phyloP scores from a whole-genome alignment of 1,140 invertebrate species.

The Ridgeia piscesae region DNA sequence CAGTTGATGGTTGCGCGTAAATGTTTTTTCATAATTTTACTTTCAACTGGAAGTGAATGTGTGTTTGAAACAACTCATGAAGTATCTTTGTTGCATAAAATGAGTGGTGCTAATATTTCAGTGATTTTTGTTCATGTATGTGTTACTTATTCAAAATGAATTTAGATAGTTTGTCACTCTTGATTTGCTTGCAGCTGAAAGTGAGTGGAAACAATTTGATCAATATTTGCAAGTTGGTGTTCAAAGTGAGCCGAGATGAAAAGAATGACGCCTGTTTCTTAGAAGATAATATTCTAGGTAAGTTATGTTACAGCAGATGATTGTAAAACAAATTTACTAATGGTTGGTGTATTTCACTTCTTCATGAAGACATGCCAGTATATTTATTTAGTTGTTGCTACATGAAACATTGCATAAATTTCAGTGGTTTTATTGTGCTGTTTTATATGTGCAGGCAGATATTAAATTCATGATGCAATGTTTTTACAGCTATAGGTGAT shows the following conservation, averaged over 20 bases:
- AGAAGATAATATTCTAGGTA: constrained; percentile 69
- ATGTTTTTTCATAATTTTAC: too few relatives aligned
- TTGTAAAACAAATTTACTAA: background rate
- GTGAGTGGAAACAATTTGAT: constrained; percentile 78
- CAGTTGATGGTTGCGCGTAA: too few relatives aligned
- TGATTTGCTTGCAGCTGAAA: constrained; percentile 66
- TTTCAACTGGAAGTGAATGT: constrained; percentile 38
- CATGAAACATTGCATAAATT: too few relatives aligned
- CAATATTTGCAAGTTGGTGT: constrained; percentile 81
- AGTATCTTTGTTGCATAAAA: constrained; percentile 49
- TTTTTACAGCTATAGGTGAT: too few relatives aligned
- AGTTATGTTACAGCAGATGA: constrained; percentile 26
- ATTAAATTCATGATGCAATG: too few relatives aligned
- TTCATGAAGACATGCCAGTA: background rate
- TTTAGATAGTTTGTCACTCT: constrained; percentile 10
- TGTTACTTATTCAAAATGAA: constrained; percentile 73
- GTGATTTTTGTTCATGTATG: constrained; percentile 67
- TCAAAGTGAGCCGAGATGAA: constrained; percentile 80
- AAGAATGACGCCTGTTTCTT: constrained; percentile 77
- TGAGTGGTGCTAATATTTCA: constrained; percentile 48
- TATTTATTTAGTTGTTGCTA: too few relatives aligned
- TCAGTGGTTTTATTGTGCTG: too few relatives aligned
- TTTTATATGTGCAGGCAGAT: too few relatives aligned
- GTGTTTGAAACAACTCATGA: constrained; percentile 46
- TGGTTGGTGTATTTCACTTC: background rate